Evolutionary conservation across 1,140 invertebrate genomes (phyloP).

Genomic region (Oreohelix idahoensis): DNA sequence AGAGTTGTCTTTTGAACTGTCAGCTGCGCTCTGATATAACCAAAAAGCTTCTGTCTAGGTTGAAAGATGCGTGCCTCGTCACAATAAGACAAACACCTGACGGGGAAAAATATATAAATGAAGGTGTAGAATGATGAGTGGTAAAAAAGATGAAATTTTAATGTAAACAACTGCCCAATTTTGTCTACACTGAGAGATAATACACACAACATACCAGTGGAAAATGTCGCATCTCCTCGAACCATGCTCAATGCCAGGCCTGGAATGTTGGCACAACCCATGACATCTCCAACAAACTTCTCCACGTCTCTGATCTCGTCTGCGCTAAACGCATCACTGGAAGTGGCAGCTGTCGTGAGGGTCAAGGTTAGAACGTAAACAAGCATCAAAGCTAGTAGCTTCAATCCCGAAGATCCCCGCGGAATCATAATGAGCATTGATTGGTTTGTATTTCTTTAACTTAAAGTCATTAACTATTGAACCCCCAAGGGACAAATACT

Average conservation of each 20-base stretch:
- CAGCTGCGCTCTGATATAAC: too few relatives aligned
- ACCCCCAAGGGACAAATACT: too few relatives aligned
- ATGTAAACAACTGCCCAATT: neutral
- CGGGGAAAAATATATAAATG: too few relatives aligned
- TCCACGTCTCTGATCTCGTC: constrained; percentile 19
- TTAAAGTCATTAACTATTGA: too few relatives aligned
- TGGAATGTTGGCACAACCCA: constrained; percentile 34
- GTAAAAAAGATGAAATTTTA: neutral
- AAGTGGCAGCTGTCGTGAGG: neutral
- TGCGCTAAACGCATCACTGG: neutral
- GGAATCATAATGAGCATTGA: neutral
- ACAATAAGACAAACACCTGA: too few relatives aligned
- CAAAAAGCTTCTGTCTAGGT: too few relatives aligned
- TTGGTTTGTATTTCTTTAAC: too few relatives aligned
- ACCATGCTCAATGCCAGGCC: constrained; percentile 17
- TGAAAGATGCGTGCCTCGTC: too few relatives aligned
- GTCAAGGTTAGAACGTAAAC: neutral
- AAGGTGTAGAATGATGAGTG: neutral
- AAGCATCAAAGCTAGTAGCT: neutral
- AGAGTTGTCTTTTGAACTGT: too few relatives aligned
- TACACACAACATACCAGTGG: constrained; percentile 10
- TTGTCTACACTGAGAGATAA: neutral
- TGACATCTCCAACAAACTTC: constrained; percentile 24
- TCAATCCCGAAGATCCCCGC: neutral
- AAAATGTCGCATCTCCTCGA: constrained; percentile 18